Conservation (phyloP, 1,140 invertebrate species). For the Drosophila sturtevanti region DNA sequence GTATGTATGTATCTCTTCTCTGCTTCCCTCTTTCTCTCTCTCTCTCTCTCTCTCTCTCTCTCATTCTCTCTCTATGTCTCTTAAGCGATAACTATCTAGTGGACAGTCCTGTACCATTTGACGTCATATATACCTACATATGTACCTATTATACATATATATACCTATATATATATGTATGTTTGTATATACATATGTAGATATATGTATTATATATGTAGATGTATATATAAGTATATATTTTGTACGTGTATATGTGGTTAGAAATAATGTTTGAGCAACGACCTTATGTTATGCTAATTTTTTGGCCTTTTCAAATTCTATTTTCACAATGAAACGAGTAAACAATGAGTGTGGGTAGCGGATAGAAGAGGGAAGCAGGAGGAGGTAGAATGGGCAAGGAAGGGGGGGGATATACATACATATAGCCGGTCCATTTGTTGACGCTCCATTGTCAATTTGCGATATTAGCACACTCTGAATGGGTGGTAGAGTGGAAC, state of each 20-base stretch:
- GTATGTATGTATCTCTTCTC: too few relatives aligned
- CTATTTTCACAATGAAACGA: constrained; percentile 48
- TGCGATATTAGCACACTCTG: constrained; percentile 50
- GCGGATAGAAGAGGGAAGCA: background rate
- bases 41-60: background rate
- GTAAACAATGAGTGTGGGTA: constrained; percentile 26
- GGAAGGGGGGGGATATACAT: background rate
- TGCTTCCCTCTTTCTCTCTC: background rate
- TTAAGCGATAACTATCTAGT: background rate
- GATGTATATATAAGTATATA: background rate
- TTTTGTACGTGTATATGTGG: background rate
- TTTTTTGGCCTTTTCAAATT: constrained; percentile 29
- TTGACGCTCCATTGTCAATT: constrained; percentile 60
- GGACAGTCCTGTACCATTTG: constrained; percentile 19
- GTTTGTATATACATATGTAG: too few relatives aligned
- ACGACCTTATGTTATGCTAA: constrained; percentile 62
- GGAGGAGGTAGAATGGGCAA: background rate
- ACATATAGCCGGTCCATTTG: constrained; percentile 41
- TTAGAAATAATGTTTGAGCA: constrained; percentile 16
- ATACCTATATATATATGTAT: too few relatives aligned
- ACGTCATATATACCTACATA: constrained; percentile 30
- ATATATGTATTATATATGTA: background rate
- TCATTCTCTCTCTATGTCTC: background rate
- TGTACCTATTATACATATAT: background rate
- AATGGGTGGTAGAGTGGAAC: constrained; percentile 32